These are phyloP conservation scores for Tenebrio molitor DNA, from an alignment of 1,140 invertebrate species.

Conservation along the genomic window DNA sequence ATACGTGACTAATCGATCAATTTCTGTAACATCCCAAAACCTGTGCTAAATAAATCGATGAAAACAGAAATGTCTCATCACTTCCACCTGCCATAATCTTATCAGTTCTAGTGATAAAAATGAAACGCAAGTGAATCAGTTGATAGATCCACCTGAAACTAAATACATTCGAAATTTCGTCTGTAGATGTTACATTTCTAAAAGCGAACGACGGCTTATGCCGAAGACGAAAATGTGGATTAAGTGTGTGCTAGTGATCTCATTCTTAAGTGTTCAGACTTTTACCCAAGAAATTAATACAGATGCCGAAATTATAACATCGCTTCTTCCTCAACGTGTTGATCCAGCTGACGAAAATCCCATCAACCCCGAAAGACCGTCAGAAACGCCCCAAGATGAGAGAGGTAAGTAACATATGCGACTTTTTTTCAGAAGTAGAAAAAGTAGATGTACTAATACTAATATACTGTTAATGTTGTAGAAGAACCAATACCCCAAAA, in stretches of 20 bases:
- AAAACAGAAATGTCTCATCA: slow-evolving; percentile 24
- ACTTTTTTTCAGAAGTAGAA: background rate
- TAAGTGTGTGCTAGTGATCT: slow-evolving; percentile 22
- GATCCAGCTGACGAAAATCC: background rate
- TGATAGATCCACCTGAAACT: background rate
- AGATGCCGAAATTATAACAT: slow-evolving; percentile 12
- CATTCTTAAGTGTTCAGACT: background rate
- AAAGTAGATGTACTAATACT: background rate
- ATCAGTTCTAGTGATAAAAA: slow-evolving; percentile 22
- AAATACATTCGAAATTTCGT: slow-evolving; percentile 3
- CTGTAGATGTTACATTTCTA: background rate
- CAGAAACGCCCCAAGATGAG: background rate
- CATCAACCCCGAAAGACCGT: background rate
- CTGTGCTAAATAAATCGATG: slow-evolving; percentile 22
- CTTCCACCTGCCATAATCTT: slow-evolving; percentile 7
- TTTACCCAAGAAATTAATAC: slow-evolving; percentile 22
- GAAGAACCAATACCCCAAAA: slow-evolving; percentile 11
- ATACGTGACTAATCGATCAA: slow-evolving; percentile 17
- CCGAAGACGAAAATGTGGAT: slow-evolving; percentile 1
- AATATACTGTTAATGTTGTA: slow-evolving; percentile 23
- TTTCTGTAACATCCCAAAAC: background rate
- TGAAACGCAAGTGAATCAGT: slow-evolving; percentile 4
- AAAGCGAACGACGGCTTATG: background rate
- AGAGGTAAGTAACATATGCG: background rate
- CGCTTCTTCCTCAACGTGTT: background rate